Evolutionary conservation across 2,888 invertebrate species (phyloP), one percentile per base, ranked within the genome.

Genomic region (Drosophila eohydei): DNA sequence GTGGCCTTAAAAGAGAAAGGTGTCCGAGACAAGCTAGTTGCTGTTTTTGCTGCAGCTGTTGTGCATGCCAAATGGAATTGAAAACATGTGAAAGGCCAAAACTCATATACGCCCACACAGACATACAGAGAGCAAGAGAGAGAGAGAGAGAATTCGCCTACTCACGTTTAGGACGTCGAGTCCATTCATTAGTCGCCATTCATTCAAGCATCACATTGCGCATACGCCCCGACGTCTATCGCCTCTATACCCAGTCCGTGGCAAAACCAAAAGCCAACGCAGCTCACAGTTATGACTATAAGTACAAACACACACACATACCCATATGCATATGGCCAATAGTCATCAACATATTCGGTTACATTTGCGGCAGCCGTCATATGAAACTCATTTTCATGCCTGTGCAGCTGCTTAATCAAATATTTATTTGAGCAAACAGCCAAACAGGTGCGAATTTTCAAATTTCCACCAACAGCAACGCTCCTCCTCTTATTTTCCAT

Each of bases 101-200:
- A 43, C 46, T 61, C 30, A 46, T 28, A 34, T 54, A 61, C 34
- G 26, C 38, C 51, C 11, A 58, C 38, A 32, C 30, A 38, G 11
- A 40, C 14, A 36, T 54, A 60, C 50, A 63, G 12, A 58, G 50
- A 57, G 28, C 54, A 40, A 63, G 2, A 30, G 2, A 55, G 7
- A 34, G 26, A 28, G 26, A 1, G 14, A 4, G 46, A 30, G 30
- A 11, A 28, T 14, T 44, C 32, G 56, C 28, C 36, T 16, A 36
- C 56, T 51, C 61, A 66, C 59, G 52, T 52, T 68, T 44, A 51
- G 67, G 65, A 26, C 51, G 28, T 32, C 41, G 58, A 52, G 78
- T 72, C 85, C 83, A 83, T 85, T 85, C 85, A 84, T 84, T 85
- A 84, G 71, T 61, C 60, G 75, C 52, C 78, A 76, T 78, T 81